A percentile compares a stretch with the other conserved stretches of the same genome.
Evolutionary conservation across 2,888 invertebrate species (phyloP).

Genomic region (Lymantria dispar): DNA sequence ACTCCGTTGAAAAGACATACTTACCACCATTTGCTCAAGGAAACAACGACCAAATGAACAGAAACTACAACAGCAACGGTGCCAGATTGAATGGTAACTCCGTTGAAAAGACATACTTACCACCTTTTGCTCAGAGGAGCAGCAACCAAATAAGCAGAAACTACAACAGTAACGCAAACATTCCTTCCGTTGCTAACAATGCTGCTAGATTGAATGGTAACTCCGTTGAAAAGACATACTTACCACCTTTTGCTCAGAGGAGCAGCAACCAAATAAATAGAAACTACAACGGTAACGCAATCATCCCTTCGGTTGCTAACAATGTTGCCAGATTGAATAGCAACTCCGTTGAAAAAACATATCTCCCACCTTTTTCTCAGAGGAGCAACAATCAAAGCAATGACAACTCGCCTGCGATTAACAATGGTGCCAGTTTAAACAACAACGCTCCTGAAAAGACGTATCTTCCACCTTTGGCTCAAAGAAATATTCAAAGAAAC

Average conservation of each 20-base stretch:
- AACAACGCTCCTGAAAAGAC: slow-evolving; percentile 34
- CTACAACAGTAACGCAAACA: slow-evolving; percentile 35
- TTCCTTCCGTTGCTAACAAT: too few relatives aligned
- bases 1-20: slow-evolving; percentile 43
- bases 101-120: slow-evolving; percentile 49
- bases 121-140: slow-evolving; percentile 36
- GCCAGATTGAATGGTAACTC: not conserved
- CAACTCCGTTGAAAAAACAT: slow-evolving; percentile 11
- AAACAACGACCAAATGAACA: slow-evolving; percentile 21
- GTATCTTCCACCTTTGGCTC: slow-evolving; percentile 50
- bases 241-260: slow-evolving; percentile 45
- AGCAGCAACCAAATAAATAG: slow-evolving; percentile 19
- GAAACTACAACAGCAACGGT: slow-evolving; percentile 29
- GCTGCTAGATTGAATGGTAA: slow-evolving; percentile 34
- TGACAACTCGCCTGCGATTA: slow-evolving; percentile 15
- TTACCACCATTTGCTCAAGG: slow-evolving; percentile 44
- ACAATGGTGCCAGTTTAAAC: slow-evolving; percentile 41
- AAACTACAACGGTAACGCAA: not conserved
- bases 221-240: slow-evolving; percentile 43
- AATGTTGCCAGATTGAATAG: not conserved
- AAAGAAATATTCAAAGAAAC: slow-evolving; percentile 24
- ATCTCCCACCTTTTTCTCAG: slow-evolving; percentile 48
- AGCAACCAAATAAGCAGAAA: slow-evolving; percentile 25
- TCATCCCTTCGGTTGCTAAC: slow-evolving; percentile 14
- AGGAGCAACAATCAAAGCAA: slow-evolving; percentile 22